Conservation (phyloP, 2,797 vertebrate species). For the Sylvia borin region DNA sequence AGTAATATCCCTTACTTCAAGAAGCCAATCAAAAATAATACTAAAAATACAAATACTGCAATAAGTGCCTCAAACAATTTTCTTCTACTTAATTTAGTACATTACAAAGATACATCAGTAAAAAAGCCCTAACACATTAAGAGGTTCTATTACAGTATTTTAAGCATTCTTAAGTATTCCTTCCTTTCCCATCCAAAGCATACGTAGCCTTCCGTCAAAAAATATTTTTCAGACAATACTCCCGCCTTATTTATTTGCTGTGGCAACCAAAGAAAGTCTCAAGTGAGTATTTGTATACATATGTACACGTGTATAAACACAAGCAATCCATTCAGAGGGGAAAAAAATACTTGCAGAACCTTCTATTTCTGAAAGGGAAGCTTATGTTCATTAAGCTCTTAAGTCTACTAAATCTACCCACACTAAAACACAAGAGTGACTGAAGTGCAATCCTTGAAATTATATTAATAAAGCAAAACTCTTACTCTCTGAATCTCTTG, state of each 20-base stretch:
- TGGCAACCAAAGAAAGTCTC: background rate
- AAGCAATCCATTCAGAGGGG: background rate
- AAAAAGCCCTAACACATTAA: background rate
- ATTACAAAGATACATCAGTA: background rate
- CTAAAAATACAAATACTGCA: background rate
- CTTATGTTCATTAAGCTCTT: background rate
- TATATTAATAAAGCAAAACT: background rate
- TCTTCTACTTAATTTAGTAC: background rate
- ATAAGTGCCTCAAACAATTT: background rate
- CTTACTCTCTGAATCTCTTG: conserved; percentile 98
- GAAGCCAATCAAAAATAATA: background rate
- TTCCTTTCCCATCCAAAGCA: background rate
- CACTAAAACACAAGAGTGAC: background rate
- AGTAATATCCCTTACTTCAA: background rate
- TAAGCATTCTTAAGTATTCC: background rate
- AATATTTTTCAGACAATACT: background rate
- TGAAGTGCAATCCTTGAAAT: background rate
- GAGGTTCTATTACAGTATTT: background rate
- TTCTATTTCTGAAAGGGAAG: background rate
- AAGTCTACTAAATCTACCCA: background rate
- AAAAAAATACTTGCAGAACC: background rate
- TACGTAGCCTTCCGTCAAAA: background rate
- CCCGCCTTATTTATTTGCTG: background rate
- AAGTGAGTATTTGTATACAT: rapidly evolving
- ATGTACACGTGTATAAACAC: background rate